phyloP scores from a whole-genome alignment of 2,888 invertebrate genomes.

The Eremobia ochroleuca region DNA sequence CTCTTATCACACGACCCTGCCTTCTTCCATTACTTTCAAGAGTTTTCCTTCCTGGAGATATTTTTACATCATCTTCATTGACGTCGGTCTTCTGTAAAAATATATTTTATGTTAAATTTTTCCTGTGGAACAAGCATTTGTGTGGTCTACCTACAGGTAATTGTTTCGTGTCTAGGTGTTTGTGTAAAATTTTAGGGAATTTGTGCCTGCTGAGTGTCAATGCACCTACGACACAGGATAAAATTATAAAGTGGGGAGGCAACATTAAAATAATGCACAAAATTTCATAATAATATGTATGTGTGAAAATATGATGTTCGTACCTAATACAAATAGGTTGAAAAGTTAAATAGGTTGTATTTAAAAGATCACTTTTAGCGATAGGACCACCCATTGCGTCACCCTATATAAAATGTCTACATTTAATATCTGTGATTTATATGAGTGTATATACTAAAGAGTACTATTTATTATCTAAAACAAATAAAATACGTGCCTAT shows the following conservation, averaged over 20 bases:
- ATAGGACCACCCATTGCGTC: neutral
- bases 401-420: neutral
- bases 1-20: constrained; percentile 24
- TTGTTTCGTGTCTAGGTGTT: neutral
- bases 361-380: neutral
- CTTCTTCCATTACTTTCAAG: constrained; percentile 45
- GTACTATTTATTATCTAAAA: neutral
- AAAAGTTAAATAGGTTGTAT: neutral
- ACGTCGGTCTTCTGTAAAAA: constrained; percentile 14
- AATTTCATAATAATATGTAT: too few relatives aligned
- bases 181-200: neutral
- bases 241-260: neutral
- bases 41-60: constrained; percentile 24
- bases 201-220: neutral
- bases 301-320: too few relatives aligned
- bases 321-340: neutral
- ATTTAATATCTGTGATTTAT: neutral
- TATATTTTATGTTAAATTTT: neutral
- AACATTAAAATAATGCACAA: too few relatives aligned
- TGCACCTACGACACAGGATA: too few relatives aligned
- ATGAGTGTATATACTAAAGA: neutral
- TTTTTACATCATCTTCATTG: constrained; percentile 44
- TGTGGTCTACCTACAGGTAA: neutral
- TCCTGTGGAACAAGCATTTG: neutral
- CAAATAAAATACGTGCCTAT: neutral